phyloP scores from a whole-genome alignment of 2,888 invertebrate species.

The Hemithea aestivaria region DNA sequence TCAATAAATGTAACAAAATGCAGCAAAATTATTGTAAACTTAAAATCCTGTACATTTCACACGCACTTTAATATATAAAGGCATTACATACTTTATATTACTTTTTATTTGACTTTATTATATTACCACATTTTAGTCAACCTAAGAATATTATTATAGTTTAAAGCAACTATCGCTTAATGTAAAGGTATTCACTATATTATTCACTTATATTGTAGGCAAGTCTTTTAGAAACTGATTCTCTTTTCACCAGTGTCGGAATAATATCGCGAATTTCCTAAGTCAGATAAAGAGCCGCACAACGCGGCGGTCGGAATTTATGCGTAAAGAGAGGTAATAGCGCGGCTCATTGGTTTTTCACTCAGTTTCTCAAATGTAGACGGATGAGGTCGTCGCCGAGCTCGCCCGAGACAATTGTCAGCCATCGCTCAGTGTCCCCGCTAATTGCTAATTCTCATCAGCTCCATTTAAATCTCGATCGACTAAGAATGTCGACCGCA shows the following conservation, averaged over 20 bases:
- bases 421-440: conserved; percentile 72
- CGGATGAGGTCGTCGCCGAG: conserved; percentile 63
- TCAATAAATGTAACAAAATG: no score
- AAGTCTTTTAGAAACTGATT: no score
- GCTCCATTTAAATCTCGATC: conserved; percentile 72
- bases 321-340: conserved; percentile 54
- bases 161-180: no score
- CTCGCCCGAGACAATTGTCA: conserved; percentile 69
- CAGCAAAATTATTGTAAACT: no score
- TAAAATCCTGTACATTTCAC: no score
- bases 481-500: conserved; percentile 49
- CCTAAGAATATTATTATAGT: no score
- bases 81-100: no score
- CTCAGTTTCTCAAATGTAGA: conserved; percentile 74
- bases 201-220: no score
- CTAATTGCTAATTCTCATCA: conserved; percentile 76
- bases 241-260: not conserved
- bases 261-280: conserved; percentile 5
- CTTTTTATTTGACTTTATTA: no score
- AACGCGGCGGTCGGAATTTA: conserved; percentile 20
- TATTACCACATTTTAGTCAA: no score
- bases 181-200: no score
- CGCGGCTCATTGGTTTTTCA: conserved; percentile 74
- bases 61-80: no score
- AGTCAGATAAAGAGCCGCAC: conserved; percentile 15